phyloP scores from a whole-genome alignment of 2,797 vertebrate genomes.

The Manis crassicaudata region DNA sequence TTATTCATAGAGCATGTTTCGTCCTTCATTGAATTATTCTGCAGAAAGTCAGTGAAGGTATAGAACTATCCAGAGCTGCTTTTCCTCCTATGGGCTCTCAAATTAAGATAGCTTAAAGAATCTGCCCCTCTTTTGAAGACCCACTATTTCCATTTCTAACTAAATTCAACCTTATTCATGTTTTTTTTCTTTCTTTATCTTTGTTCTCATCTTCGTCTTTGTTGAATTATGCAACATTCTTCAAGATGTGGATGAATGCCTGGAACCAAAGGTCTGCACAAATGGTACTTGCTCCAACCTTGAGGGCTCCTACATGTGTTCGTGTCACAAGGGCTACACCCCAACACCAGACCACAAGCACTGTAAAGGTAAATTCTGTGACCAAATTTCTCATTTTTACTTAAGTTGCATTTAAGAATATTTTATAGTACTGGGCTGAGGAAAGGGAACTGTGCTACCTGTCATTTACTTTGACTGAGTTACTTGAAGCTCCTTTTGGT shows the following conservation, averaged over 20 bases:
- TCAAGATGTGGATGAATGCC: slow-evolving; percentile 88
- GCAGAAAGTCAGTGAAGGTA: not conserved
- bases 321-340: slow-evolving; percentile 84
- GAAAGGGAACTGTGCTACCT: not conserved
- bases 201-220: not conserved
- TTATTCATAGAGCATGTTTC: not conserved
- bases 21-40: not conserved
- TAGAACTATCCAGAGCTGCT: not conserved
- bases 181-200: not conserved
- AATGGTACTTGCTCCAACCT: slow-evolving; percentile 88
- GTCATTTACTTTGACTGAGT: not conserved
- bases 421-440: not conserved
- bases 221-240: not conserved
- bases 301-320: slow-evolving; percentile 87
- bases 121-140: slow-evolving; percentile 1
- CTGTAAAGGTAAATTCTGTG: slow-evolving; percentile 83
- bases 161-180: slow-evolving; percentile 7
- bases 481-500: not conserved
- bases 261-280: slow-evolving; percentile 81
- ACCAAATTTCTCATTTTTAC: not conserved
- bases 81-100: not conserved
- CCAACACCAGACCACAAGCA: slow-evolving; percentile 83
- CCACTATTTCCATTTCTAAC: slow-evolving; percentile 27
- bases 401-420: not conserved
- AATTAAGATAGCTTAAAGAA: not conserved